Conservation (phyloP, 1,140 invertebrate genomes). For the Adoxophyes honmai region DNA sequence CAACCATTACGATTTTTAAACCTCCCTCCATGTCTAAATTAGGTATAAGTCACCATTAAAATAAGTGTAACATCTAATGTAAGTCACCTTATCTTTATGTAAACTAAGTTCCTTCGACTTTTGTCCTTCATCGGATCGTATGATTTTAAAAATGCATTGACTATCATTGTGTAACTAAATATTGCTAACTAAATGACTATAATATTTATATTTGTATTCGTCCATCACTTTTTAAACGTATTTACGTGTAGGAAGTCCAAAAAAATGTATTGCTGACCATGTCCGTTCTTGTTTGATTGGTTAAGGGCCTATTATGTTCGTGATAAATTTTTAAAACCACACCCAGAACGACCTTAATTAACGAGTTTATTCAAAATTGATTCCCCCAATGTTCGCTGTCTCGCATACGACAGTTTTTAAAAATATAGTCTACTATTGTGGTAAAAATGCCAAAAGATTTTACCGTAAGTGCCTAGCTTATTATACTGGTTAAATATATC, state of each 20-base stretch:
- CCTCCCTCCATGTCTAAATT: constrained; percentile 40
- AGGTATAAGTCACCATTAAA: constrained; percentile 35
- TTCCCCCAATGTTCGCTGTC: no score
- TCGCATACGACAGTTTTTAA: no score
- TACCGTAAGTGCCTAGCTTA: constrained; percentile 61
- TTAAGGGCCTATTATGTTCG: no score
- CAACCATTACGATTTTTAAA: constrained; percentile 5
- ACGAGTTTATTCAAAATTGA: no score
- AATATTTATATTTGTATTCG: no score
- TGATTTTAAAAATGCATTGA: constrained; percentile 18
- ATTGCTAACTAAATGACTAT: no score
- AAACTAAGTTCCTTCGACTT: neutral
- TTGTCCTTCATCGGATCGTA: constrained; percentile 12
- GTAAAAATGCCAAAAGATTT: constrained; percentile 47
- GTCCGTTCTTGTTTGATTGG: no score
- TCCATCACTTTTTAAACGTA: neutral
- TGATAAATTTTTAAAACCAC: no score
- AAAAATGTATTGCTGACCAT: no score
- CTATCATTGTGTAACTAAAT: constrained; percentile 12
- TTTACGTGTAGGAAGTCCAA: neutral
- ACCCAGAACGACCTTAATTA: no score
- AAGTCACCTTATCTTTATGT: constrained; percentile 27
- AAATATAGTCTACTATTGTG: neutral
- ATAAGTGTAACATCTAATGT: constrained; percentile 34
- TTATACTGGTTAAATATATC: constrained; percentile 19